Base-by-base conservation (phyloP, 2,113 vertebrate species). In the Sarotherodon lohbergeri region DNA sequence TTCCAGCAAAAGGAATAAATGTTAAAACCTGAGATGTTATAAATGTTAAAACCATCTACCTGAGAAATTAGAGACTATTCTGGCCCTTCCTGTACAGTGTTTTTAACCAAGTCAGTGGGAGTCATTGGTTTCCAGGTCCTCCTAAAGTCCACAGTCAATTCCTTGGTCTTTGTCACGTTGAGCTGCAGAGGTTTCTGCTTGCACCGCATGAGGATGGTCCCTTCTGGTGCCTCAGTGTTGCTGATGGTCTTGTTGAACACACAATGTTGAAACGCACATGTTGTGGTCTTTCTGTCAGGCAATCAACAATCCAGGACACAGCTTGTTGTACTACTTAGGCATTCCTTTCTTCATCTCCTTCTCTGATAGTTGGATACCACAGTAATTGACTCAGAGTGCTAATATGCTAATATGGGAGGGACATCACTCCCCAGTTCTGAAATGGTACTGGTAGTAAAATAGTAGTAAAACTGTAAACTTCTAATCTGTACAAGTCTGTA, bases 161-260 rank as follows among this genome's bases (percentile, higher is more conserved):
- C 10, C 19, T 39, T 66, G 34, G 61, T 39, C 34, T 13, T 66
- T 66, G 34, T 66, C 6, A 5, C 10, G 0, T 22, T 66, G 61
- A 66, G 61, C 10, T 66, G 32, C 61, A 66, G 61, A n/a, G 0
- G 19, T n/a, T 39, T 66, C 61, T 66, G 34, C 61, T 66, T n/a
- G 19, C 10, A 66, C 0, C 1, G 1, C 61, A 1, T 39, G 34
- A 0, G 1, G 6, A 39, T 4, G 0, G 34, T 66, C 10, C 34
- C 61, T 22, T 66, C 34, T 66, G 61, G 34, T 39, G 34, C 61
- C 61, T 66, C 19, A 39, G 61, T 66, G 4, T 0, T 66, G 19
- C 61, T 39, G 34, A 22, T 66, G 34, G 13, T 66, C 34, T 66
- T 8, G 34, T 39, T 10, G 39, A 39, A 39, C 61, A 66, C 34